Evolutionary conservation across 2,888 invertebrate species (phyloP), one percentile per base, ranked within the genome.

Genomic region (Atherix ibis): DNA sequence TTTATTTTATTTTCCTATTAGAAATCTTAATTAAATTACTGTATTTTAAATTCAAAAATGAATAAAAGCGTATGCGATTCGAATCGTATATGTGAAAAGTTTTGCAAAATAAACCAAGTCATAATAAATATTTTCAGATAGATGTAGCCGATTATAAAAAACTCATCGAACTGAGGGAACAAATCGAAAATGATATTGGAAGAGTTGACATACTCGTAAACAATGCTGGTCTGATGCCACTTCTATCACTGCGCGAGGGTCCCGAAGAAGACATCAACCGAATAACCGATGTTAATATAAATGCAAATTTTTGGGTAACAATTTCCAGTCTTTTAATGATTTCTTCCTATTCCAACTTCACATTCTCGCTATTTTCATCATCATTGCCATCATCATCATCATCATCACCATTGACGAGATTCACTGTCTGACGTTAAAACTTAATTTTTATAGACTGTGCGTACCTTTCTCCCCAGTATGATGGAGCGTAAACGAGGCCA

Each of bases 191-290:
- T 30, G 56, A 60, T 33, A 36, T 62, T 42, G 62, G 62, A 3
- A 54, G 56, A 0, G 61, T 65, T 12, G 64, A 65, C 32, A 58
- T 65, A 34, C 41, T 65, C 32, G 51, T 65, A 2, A 64, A 65
- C 42, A 65, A 65, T 46, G 64, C 64, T 2, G 64, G 64, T 2
- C 44, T 55, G 4, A 58, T 65, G 48, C 59, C 58, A 33, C 52
- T 57, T 44, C 51, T 59, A 18, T 52, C 56, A 10, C 51, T 62
- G 9, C 53, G 61, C 5, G 53, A 56, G 14, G 46, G 57, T 18
- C 53, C 56, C 25, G 53, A 53, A 25, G 54, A 60, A 28, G 61
- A 62, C 39, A 58, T 64, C 32, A 54, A 58, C 24, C 52, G 53
- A 10, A 59, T 63, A 31, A 46, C 65, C 34, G 49, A 58, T 34